A percentile compares a stretch with the other conserved stretches of the same genome.
Conservation (phyloP, 2,888 invertebrate species). For the Pristionchus maxplancki region DNA sequence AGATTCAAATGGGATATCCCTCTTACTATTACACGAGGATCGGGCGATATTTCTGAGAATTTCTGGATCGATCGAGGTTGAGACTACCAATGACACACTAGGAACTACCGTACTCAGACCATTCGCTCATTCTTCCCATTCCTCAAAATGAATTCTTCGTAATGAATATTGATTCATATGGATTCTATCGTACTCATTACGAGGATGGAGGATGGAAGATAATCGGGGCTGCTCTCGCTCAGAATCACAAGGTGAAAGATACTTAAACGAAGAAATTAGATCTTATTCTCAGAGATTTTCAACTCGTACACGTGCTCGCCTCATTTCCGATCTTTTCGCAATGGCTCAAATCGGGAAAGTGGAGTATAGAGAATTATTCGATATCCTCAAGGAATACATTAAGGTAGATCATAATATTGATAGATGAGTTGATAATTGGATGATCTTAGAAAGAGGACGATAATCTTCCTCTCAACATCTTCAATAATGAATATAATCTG, state of each 20-base stretch:
- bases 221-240: background rate
- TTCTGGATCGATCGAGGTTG: constrained; percentile 68
- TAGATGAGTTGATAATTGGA: background rate
- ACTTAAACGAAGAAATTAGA: too few species aligned
- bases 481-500: background rate
- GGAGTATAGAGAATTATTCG: constrained; percentile 54
- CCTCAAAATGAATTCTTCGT: constrained; percentile 10
- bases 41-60: constrained; percentile 53
- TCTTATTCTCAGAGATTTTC: constrained; percentile 56
- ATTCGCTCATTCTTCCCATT: constrained; percentile 19
- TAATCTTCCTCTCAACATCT: constrained; percentile 16
- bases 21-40: background rate
- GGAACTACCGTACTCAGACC: constrained; percentile 37
- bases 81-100: too few species aligned
- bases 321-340: constrained; percentile 63
- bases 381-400: constrained; percentile 18
- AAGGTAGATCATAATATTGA: background rate
- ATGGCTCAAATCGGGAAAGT: constrained; percentile 59
- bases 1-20: constrained; percentile 53
- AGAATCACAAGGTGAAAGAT: constrained; percentile 27
- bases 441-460: constrained; percentile 9
- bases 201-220: constrained; percentile 45
- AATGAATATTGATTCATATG: constrained; percentile 46
- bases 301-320: constrained; percentile 57
- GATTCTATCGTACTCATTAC: constrained; percentile 50